These are phyloP conservation scores for Cinara cedri DNA, from an alignment of 2,888 invertebrate species.

Conservation along the genomic window DNA sequence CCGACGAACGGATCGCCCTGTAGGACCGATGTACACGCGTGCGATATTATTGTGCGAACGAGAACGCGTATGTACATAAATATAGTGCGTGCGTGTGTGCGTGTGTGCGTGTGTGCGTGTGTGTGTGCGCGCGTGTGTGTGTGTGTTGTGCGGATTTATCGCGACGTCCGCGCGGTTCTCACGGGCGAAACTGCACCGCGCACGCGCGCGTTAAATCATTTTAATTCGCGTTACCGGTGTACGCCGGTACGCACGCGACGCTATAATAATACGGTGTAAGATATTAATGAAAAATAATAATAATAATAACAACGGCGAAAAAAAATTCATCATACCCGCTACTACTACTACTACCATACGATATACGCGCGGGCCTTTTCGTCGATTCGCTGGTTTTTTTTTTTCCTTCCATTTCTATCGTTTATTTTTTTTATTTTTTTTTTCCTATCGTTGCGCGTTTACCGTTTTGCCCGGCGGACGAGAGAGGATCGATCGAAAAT, in stretches of 20 bases:
- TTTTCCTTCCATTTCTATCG: too few relatives aligned
- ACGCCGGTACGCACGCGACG: conserved; percentile 18
- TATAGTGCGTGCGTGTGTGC: too few relatives aligned
- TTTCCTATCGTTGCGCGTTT: neutral
- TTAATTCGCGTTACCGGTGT: conserved; percentile 21
- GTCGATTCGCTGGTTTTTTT: neutral
- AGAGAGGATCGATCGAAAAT: conserved; percentile 32
- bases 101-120: too few relatives aligned
- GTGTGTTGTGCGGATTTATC: conserved; percentile 49
- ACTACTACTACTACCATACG: neutral
- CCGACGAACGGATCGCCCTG: too few relatives aligned
- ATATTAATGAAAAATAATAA: too few relatives aligned
- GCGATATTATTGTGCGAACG: too few relatives aligned
- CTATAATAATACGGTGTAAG: too few relatives aligned
- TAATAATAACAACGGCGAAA: too few relatives aligned
- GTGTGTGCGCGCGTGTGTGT: neutral
- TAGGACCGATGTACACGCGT: too few relatives aligned
- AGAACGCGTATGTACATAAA: too few relatives aligned
- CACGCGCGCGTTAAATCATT: neutral
- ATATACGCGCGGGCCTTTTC: neutral
- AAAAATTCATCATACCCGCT: neutral
- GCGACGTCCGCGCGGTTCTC: conserved; percentile 41
- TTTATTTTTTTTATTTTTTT: conserved; percentile 5
- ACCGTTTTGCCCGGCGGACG: neutral
- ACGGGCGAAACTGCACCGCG: conserved; percentile 15